Conservation (phyloP, 2,113 vertebrate species). For the Nymphicus hollandicus region DNA sequence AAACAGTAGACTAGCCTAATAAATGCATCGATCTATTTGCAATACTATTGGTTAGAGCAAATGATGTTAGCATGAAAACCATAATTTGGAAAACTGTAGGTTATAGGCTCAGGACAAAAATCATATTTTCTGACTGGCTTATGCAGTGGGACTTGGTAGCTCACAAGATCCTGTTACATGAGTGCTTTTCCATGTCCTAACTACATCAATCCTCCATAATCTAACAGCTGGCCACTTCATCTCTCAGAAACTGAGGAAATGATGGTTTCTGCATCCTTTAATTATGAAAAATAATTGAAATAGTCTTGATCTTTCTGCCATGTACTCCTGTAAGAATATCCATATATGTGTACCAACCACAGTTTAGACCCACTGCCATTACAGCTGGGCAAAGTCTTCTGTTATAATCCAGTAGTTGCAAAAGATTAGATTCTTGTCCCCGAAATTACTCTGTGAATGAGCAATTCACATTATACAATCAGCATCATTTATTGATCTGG, state of each 20-base stretch:
- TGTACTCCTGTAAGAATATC: background rate
- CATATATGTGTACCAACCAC: rapidly evolving
- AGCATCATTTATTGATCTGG: background rate
- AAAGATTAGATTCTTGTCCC: background rate
- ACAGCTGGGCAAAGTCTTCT: background rate
- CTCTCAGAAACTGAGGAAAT: background rate
- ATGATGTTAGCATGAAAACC: background rate
- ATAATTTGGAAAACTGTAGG: background rate
- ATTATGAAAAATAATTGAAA: background rate
- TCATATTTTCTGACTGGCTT: background rate
- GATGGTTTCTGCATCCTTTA: background rate
- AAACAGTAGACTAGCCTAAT: background rate
- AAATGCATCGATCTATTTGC: background rate
- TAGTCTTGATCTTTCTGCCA: background rate
- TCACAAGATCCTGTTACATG: background rate
- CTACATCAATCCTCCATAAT: rapidly evolving
- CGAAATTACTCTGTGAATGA: background rate
- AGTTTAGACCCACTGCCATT: background rate
- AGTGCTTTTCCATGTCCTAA: background rate
- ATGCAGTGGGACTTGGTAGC: background rate
- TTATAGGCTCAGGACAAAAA: background rate
- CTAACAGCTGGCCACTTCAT: background rate
- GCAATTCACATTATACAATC: background rate
- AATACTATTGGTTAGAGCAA: background rate
- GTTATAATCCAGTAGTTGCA: background rate